Base-by-base conservation (phyloP, 23 tunicate species). In the Pegea sp. region DNA sequence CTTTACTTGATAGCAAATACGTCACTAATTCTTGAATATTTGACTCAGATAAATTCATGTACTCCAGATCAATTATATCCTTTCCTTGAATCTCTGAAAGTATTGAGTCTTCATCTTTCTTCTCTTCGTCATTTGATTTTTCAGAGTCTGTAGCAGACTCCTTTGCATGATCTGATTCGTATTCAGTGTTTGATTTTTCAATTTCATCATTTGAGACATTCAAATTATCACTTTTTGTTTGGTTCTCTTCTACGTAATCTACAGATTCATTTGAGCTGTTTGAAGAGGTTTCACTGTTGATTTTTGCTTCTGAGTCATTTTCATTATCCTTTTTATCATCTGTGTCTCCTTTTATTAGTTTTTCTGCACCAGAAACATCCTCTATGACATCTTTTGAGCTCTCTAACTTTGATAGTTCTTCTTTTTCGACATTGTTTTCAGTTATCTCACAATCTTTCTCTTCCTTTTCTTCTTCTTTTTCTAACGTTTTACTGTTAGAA, bases 231-330 rank as follows among this genome's bases (percentile, higher is more conserved):
- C 46, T 16, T 38, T 38, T 38, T 8, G 16, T 16, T 38, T 38
- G 13, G 16, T 11, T 38, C 16, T 38, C 46, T 38, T 11, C 46
- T 38, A 38, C 46, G 16, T 8, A 11, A 8, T 38, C 16, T 11
- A 38, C 46, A 38, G 46, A 38, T 38, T 38, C 46, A 8, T 38
- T 38, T n/a, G n/a, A n/a, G n/a, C n/a, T n/a, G n/a, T n/a, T n/a
- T n/a, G n/a, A n/a, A n/a, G n/a, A n/a, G n/a, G n/a, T n/a, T n/a
- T n/a, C n/a, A n/a, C n/a, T n/a, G n/a, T n/a, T n/a, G n/a, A n/a
- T n/a, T 38, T 38, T 16, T 38, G 46, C 16, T 38, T 38, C 46
- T 38, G 46, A 38, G 16, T 38, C 46, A 16, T 16, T 38, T 38
- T n/a, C n/a, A n/a, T n/a, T n/a, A n/a, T 38, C 46, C 16, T 38